phyloP scores from a whole-genome alignment of 2,797 vertebrate genomes.

The Threskiornis aethiopicus region DNA sequence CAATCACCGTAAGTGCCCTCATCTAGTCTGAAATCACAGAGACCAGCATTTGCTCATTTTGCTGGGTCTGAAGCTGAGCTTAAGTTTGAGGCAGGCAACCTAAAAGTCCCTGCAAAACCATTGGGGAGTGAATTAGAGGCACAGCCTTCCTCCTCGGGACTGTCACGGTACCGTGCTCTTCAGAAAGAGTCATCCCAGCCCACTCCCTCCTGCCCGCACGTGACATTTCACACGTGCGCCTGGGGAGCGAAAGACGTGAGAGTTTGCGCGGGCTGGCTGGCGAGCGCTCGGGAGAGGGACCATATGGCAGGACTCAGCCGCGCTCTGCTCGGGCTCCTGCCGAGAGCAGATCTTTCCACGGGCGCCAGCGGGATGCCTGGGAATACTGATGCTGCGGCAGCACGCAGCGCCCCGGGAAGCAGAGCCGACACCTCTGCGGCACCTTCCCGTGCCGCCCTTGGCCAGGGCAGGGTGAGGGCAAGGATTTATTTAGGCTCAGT shows the following conservation, averaged over 20 bases:
- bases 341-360: background rate
- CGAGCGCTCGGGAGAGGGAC: background rate
- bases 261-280: background rate
- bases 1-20: background rate
- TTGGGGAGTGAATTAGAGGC: background rate
- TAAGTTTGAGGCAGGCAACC: background rate
- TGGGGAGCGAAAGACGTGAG: background rate
- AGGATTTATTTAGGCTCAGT: background rate
- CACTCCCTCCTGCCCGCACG: background rate
- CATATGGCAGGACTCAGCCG: background rate
- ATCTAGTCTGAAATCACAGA: background rate
- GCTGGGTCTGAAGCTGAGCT: background rate
- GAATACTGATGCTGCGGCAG: background rate
- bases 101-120: background rate
- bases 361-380: background rate
- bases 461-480: accelerated
- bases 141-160: background rate
- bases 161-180: background rate
- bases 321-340: background rate
- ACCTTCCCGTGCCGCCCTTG: accelerated
- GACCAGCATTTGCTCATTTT: background rate
- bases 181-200: background rate
- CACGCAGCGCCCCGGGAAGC: accelerated
- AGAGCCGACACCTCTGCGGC: accelerated
- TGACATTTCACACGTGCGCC: background rate